These are phyloP conservation scores for Bubalus kerabau DNA, from an alignment of 2,113 vertebrate genomes.

Conservation along the genomic window DNA sequence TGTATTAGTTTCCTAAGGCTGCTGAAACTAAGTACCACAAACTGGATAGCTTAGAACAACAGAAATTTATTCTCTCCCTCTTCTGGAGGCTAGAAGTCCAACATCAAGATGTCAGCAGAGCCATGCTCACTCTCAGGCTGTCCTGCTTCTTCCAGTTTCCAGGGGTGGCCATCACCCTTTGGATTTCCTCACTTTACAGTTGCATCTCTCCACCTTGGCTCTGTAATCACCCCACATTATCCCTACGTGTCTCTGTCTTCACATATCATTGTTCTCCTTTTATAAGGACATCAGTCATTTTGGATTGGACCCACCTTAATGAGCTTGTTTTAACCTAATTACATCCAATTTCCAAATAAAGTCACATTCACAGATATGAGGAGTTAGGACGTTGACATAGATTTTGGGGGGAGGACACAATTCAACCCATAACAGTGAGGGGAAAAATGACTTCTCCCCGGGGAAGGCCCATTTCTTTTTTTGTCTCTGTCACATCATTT, in stretches of 20 bases:
- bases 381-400: neutral
- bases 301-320: neutral
- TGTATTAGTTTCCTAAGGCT: neutral
- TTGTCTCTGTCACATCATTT: neutral
- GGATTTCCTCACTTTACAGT: neutral
- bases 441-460: neutral
- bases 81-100: neutral
- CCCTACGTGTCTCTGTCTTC: neutral
- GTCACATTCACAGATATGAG: neutral
- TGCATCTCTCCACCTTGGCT: neutral
- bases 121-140: neutral
- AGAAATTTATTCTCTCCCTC: neutral
- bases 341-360: slow-evolving; percentile 11
- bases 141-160: neutral
- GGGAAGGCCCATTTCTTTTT: neutral
- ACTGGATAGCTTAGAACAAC: neutral
- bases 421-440: neutral
- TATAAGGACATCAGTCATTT: neutral
- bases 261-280: neutral
- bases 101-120: neutral
- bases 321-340: neutral
- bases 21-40: neutral
- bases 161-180: neutral
- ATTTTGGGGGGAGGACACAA: neutral
- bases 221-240: neutral